Evolutionary conservation across 2,888 invertebrate genomes (phyloP).

Genomic region (Gastracanthus pulcherrimus): DNA sequence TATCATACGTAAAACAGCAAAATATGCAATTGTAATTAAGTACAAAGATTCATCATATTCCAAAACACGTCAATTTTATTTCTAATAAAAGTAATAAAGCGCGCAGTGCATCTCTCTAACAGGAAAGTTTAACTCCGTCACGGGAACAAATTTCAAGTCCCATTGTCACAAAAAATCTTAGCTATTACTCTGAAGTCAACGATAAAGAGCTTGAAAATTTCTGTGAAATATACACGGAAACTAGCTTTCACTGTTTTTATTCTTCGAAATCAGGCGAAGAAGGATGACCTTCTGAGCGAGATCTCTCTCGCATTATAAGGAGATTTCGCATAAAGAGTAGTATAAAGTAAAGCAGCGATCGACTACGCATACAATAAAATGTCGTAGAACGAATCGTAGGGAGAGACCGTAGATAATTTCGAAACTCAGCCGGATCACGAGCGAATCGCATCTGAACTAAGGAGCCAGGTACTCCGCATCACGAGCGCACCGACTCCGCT

Average conservation of each 20-base stretch:
- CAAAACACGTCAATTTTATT: no score
- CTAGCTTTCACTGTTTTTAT: conserved; percentile 41
- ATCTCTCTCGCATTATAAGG: conserved; percentile 38
- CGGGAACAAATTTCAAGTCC: no score
- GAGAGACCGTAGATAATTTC: conserved; percentile 67
- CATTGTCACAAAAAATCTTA: no score
- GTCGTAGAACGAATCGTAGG: no score
- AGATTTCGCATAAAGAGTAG: conserved; percentile 53
- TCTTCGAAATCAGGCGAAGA: conserved; percentile 50
- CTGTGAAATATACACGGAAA: conserved; percentile 35
- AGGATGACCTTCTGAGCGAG: conserved; percentile 26
- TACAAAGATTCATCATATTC: no score
- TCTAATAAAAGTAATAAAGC: no score
- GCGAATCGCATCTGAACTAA: conserved; percentile 70
- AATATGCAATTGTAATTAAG: no score
- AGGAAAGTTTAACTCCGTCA: no score
- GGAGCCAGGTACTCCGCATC: no score
- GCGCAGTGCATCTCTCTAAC: no score
- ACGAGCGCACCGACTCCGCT: neutral
- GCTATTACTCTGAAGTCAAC: conserved; percentile 2
- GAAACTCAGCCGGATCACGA: conserved; percentile 70
- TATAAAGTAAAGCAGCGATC: conserved; percentile 2
- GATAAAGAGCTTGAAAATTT: conserved; percentile 51
- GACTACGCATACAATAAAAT: conserved; percentile 34
- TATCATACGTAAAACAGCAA: no score